phyloP scores from a whole-genome alignment of 1,140 invertebrate genomes.

The Eurosta solidaginis region DNA sequence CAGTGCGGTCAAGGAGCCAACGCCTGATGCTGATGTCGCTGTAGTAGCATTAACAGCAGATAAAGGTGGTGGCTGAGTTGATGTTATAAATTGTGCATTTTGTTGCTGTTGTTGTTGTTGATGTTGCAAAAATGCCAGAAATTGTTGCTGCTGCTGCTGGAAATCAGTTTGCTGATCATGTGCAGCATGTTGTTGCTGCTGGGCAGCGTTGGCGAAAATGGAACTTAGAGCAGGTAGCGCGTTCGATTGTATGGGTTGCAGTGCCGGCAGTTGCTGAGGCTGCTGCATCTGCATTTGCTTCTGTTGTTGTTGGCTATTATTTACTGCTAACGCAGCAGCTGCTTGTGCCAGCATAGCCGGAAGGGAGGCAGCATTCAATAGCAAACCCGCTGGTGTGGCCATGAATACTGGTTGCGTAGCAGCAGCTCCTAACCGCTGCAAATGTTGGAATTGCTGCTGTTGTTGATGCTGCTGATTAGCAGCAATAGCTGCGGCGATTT shows the following conservation, averaged over 20 bases:
- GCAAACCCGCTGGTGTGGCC: constrained; percentile 51
- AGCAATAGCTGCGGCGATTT: constrained; percentile 45
- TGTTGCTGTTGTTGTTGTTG: constrained; percentile 44
- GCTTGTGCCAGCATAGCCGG: constrained; percentile 54
- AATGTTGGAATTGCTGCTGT: constrained; percentile 46
- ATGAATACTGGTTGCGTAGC: constrained; percentile 54
- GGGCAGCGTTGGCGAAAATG: constrained; percentile 44
- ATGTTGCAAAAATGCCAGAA: constrained; percentile 42
- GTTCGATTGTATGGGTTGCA: constrained; percentile 46
- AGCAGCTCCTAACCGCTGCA: constrained; percentile 46
- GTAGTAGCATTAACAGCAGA: constrained; percentile 38
- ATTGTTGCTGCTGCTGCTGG: constrained; percentile 45
- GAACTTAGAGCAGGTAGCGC: constrained; percentile 50
- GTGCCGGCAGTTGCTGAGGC: constrained; percentile 43
- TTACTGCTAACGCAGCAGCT: constrained; percentile 48
- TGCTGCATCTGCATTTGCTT: constrained; percentile 39
- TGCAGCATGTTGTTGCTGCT: constrained; percentile 30
- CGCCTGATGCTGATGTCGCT: constrained; percentile 21
- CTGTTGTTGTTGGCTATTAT: constrained; percentile 48
- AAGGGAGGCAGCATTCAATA: constrained; percentile 52
- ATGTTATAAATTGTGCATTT: constrained; percentile 43
- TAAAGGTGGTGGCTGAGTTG: constrained; percentile 45
- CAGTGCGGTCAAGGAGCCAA: constrained; percentile 28
- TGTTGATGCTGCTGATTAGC: constrained; percentile 50
- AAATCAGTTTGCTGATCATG: constrained; percentile 31